Evolutionary conservation across 2,113 vertebrate genomes (phyloP).

Genomic region (human (Homo sapiens)): GRCh38 chr7:139477001-139477500

Average conservation of each 20-base stretch:
- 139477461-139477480: background rate
- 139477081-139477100: background rate
- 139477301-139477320: background rate
- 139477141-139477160: background rate
- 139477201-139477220: background rate
- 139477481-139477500: background rate
- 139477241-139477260: background rate
- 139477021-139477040: background rate
- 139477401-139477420: background rate
- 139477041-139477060: background rate
- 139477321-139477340: background rate
- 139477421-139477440: background rate
- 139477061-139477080: background rate
- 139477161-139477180: background rate
- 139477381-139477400: background rate
- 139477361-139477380: background rate
- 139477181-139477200: background rate
- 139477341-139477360: background rate
- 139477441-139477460: background rate
- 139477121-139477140: background rate
- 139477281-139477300: background rate
- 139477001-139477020: background rate
- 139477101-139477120: background rate
- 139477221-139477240: background rate
- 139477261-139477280: background rate